phyloP scores from a whole-genome alignment of 2,888 invertebrate species.

The Epiblema foenella region DNA sequence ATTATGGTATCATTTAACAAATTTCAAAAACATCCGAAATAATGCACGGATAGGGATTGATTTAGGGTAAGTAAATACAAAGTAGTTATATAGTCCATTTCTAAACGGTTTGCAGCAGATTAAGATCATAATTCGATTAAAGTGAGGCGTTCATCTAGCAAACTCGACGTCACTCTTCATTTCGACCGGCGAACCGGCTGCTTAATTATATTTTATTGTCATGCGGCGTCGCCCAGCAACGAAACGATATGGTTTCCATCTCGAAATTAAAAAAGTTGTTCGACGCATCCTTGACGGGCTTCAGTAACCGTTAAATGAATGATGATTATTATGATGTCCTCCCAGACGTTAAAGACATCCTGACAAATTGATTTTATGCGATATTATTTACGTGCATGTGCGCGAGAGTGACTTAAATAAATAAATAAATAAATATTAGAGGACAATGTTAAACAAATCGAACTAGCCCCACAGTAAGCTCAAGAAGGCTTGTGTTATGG shows the following conservation, averaged over 20 bases:
- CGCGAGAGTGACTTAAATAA: no score
- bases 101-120: slow-evolving; percentile 25
- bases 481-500: no score
- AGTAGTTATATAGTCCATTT: background rate
- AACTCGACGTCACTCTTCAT: slow-evolving; percentile 64
- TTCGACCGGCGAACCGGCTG: slow-evolving; percentile 49
- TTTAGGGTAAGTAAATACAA: background rate
- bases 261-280: slow-evolving; percentile 29
- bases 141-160: slow-evolving; percentile 39
- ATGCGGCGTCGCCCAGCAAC: slow-evolving; percentile 51
- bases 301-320: no score
- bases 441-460: no score
- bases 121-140: slow-evolving; percentile 14
- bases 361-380: no score
- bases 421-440: no score
- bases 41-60: background rate
- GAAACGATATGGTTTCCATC: slow-evolving; percentile 2
- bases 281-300: background rate
- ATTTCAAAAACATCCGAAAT: no score
- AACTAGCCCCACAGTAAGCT: no score
- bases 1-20: no score
- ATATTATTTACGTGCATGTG: no score
- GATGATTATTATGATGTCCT: no score
- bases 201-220: slow-evolving; percentile 68
- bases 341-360: no score